These are phyloP conservation scores for Rhinopomastus cyanomelas DNA, from an alignment of 2,113 vertebrate genomes.

Conservation along the genomic window DNA sequence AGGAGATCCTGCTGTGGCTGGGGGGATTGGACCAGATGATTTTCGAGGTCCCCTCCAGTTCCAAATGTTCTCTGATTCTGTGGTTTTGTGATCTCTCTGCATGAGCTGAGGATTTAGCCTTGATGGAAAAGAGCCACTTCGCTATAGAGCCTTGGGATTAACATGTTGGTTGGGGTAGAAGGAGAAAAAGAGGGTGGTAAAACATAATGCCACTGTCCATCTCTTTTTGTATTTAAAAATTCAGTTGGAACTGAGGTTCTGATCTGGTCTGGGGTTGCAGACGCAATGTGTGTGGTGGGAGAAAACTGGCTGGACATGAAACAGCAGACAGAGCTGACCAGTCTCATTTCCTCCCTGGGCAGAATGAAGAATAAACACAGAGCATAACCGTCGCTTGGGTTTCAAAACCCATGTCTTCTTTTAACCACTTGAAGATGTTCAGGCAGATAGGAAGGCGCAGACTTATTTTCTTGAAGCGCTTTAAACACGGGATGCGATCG, in stretches of 20 bases:
- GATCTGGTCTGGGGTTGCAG: neutral
- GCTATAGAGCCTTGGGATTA: neutral
- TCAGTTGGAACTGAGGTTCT: neutral
- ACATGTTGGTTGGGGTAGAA: neutral
- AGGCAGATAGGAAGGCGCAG: neutral
- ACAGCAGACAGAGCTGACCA: neutral
- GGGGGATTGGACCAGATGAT: too few relatives aligned
- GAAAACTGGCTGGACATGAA: neutral
- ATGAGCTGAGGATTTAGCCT: neutral
- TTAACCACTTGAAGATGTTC: neutral
- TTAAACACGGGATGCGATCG: neutral
- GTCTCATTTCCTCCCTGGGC: neutral
- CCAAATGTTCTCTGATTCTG: too few relatives aligned
- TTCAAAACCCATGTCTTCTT: neutral
- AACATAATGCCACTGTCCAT: neutral
- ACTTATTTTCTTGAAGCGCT: neutral
- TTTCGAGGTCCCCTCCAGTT: too few relatives aligned
- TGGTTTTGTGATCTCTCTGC: too few relatives aligned
- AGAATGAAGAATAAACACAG: neutral
- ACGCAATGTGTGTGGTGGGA: neutral
- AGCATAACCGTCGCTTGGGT: neutral
- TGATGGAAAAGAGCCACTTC: neutral
- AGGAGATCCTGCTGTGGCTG: too few relatives aligned
- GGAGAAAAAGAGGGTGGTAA: neutral
- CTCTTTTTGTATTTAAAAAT: neutral